Percentiles rank a stretch among this genome's conserved stretches.
Evolutionary conservation across 2,888 invertebrate genomes (phyloP).

Genomic region (Diachrysia chrysitis): DNA sequence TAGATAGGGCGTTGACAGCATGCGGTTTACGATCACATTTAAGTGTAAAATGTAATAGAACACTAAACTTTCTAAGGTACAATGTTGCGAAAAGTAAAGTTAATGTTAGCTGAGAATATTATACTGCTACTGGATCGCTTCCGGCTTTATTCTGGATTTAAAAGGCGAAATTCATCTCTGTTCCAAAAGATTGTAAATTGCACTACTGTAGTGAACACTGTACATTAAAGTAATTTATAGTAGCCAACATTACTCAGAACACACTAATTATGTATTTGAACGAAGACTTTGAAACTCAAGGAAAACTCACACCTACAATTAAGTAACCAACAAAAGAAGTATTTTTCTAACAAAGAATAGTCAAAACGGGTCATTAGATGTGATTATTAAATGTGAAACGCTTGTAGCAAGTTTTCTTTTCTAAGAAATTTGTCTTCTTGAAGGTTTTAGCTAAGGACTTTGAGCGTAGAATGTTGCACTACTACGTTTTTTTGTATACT

Average conservation of each 20-base stretch:
- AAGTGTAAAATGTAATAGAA: constrained; percentile 54
- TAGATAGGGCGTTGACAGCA: constrained; percentile 59
- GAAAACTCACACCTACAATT: background rate
- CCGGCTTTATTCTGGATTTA: constrained; percentile 26
- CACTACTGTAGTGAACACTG: background rate
- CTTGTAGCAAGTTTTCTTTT: background rate
- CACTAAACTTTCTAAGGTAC: constrained; percentile 50
- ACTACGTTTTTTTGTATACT: background rate
- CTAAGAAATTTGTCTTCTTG: background rate
- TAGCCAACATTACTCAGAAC: background rate
- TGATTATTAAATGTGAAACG: constrained; percentile 13
- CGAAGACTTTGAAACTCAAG: background rate
- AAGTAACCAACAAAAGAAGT: background rate
- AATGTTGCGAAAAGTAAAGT: constrained; percentile 41
- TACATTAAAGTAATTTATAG: background rate
- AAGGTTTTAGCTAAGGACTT: background rate
- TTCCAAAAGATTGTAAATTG: background rate
- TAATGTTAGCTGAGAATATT: constrained; percentile 25
- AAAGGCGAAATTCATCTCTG: background rate
- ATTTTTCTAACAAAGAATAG: background rate
- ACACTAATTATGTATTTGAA: background rate
- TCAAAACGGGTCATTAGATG: constrained; percentile 16
- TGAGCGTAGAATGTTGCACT: background rate
- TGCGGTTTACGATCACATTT: constrained; percentile 60
- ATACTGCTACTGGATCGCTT: constrained; percentile 22